Evolutionary conservation across 2,888 invertebrate genomes (phyloP).

Genomic region (Lasioglossum morio): DNA sequence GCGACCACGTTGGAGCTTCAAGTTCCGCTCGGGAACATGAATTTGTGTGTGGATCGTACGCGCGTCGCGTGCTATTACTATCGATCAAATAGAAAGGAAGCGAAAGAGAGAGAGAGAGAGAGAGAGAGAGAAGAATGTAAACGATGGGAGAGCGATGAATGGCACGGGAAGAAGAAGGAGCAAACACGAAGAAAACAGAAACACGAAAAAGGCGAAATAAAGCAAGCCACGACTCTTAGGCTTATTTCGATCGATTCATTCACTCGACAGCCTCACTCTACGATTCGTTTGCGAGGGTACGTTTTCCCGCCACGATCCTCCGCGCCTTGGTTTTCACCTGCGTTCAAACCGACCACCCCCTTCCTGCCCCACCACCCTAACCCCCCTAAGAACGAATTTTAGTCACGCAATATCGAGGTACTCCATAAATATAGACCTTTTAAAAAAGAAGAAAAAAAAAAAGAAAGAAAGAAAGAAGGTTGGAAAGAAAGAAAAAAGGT

Average conservation of each 20-base stretch:
- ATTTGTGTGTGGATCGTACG: constrained; percentile 38
- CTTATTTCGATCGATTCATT: constrained; percentile 53
- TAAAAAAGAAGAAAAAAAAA: constrained; percentile 10
- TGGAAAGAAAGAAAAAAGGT: neutral
- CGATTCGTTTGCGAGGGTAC: constrained; percentile 8
- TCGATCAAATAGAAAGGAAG: constrained; percentile 36
- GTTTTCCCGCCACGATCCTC: neutral
- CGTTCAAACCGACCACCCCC: neutral
- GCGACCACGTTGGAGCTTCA: constrained; percentile 4
- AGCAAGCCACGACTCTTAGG: constrained; percentile 39
- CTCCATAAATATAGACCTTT: constrained; percentile 22
- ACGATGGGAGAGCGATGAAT: neutral
- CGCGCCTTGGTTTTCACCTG: neutral
- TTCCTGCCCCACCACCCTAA: neutral
- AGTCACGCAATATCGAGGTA: constrained; percentile 26
- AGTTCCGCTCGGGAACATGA: constrained; percentile 15
- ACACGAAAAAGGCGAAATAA: constrained; percentile 13
- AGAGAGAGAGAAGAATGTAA: constrained; percentile 21
- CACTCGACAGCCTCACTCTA: constrained; percentile 22
- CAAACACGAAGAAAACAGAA: neutral
- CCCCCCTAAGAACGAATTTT: neutral
- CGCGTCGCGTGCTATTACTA: constrained; percentile 39
- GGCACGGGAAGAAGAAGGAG: constrained; percentile 1
- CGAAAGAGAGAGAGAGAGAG: neutral
- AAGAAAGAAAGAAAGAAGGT: neutral